Evolutionary conservation across 2,888 invertebrate genomes (phyloP).

Genomic region (Tinea trinotella): DNA sequence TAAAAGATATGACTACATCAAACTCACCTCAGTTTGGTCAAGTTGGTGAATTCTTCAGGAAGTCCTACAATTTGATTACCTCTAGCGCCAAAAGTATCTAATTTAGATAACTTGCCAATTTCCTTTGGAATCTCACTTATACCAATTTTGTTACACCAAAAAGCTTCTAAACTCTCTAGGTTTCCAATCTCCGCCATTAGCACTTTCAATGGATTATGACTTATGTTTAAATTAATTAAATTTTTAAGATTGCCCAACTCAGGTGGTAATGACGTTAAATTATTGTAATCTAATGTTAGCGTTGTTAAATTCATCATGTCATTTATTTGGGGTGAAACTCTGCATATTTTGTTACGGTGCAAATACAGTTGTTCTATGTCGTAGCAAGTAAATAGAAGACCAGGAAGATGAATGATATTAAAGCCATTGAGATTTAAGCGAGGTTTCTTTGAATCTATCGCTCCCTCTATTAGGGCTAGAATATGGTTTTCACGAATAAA

Average conservation of each 20-base stretch:
- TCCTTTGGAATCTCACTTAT: conserved; percentile 72
- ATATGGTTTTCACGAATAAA: conserved; percentile 79
- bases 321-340: conserved; percentile 59
- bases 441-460: conserved; percentile 70
- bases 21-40: conserved; percentile 69
- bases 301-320: conserved; percentile 71
- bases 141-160: conserved; percentile 77
- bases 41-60: conserved; percentile 71
- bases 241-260: conserved; percentile 72
- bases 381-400: conserved; percentile 67
- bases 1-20: too few species aligned
- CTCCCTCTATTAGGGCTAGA: conserved; percentile 77
- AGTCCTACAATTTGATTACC: conserved; percentile 73
- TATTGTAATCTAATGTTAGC: conserved; percentile 77
- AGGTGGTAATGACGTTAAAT: conserved; percentile 71
- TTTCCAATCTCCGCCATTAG: conserved; percentile 74
- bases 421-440: conserved; percentile 75
- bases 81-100: conserved; percentile 78
- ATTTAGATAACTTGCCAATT: conserved; percentile 70
- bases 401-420: conserved; percentile 75
- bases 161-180: conserved; percentile 72
- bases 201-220: conserved; percentile 74
- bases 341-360: conserved; percentile 74
- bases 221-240: conserved; percentile 75
- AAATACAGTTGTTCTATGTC: conserved; percentile 75